Base-by-base conservation (phyloP, 1,140 invertebrate species). In the Calephelis virginiensis region DNA sequence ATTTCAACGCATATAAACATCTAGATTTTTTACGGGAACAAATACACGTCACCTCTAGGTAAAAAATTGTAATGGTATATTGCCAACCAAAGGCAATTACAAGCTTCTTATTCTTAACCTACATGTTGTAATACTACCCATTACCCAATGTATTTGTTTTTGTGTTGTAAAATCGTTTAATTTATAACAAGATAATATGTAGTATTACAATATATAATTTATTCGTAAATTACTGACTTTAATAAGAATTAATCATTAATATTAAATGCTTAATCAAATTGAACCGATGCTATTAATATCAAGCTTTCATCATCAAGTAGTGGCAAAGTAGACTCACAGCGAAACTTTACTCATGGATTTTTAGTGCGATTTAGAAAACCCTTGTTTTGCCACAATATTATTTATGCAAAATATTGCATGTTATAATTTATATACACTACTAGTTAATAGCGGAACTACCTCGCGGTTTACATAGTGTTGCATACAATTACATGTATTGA, bases 311-410 rank as follows among this genome's bases (percentile, higher is more conserved):
- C 77, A 80, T 75, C 75, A 76, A 80, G 82, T 89, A 86, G 85
- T 90, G 87, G 86, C 87, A 90, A 89, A 84, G 85, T 88, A 87
- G 85, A 87, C 79, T 91, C 89, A 89, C 87, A 81, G 89, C 89
- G 89, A 91, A 91, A 91, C 89, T 79, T 91, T 91, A 91, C 89
- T 89, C 86, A 81, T 87, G 77, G 77, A 68, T 77, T 76, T 78
- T 75, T 77, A 77, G 66, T 73, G 76, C 80, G 73, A 56, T 73
- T 72, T 81, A 69, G 77, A 73, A 78, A 77, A 66, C 62, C 68
- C 72, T 76, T 89, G 82, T 65, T 90, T 86, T 87, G 89, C 89
- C 89, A 89, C 86, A 82, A 71, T 78, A 82, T 89, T 85, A 71
- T 77, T 86, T 82, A 74, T 71, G 82, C 80, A 78, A 80, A 74